Percentiles rank a stretch among this genome's conserved stretches.
phyloP scores from a whole-genome alignment of 2,113 vertebrate species.

The Prunella himalayana region DNA sequence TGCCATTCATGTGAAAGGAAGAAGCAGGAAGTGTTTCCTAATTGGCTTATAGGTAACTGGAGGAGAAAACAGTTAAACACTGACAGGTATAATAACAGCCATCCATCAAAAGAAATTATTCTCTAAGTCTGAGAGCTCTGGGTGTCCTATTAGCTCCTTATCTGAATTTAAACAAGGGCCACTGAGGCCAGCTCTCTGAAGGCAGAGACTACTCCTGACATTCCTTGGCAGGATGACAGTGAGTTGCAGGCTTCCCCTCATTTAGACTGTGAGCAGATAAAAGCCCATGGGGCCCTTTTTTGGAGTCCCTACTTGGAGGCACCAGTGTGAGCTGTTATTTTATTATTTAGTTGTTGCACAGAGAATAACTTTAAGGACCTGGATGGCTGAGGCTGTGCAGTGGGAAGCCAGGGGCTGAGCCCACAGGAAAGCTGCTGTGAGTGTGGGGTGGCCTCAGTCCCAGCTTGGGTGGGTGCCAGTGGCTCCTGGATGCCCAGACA shows the following conservation, averaged over 20 bases:
- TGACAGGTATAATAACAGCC: neutral
- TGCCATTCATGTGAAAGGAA: neutral
- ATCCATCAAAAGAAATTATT: constrained; percentile 28
- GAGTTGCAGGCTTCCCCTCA: neutral
- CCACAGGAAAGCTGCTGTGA: neutral
- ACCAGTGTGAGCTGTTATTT: neutral
- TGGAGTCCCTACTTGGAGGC: too few relatives aligned
- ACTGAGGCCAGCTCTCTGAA: neutral
- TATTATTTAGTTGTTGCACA: neutral
- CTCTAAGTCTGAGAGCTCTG: neutral
- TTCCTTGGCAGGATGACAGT: neutral
- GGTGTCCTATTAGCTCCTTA: neutral
- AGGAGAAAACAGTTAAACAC: constrained; percentile 46
- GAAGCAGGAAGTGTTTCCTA: neutral
- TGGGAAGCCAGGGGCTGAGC: neutral
- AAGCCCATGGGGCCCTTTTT: accelerated
- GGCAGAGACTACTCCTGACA: neutral
- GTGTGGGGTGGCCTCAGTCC: neutral
- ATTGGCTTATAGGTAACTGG: neutral
- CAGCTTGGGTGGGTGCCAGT: too few relatives aligned
- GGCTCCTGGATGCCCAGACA: neutral
- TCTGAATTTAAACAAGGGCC: neutral
- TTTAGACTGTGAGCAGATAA: neutral
- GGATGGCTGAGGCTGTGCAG: neutral
- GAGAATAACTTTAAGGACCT: neutral